Evolutionary conservation across 1,140 invertebrate species (phyloP), one percentile per base, ranked within the genome.

Genomic region (Pseudachorutes palmiensis): DNA sequence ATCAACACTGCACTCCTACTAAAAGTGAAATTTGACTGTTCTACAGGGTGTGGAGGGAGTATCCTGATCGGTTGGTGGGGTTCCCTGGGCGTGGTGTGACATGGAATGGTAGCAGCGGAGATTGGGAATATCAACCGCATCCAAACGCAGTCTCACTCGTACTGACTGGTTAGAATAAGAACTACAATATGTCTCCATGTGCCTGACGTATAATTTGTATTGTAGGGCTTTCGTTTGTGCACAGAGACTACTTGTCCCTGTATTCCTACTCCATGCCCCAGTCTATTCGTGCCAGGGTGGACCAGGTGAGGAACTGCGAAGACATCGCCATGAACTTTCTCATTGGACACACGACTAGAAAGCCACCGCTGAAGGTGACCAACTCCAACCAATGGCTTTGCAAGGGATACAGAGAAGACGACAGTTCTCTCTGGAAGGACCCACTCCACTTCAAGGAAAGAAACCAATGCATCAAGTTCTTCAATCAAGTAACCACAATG

Each of bases 321-420:
- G 97, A 99, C 79, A 96, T 99, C 72, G 97, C 97, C 12, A 98
- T 99, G 95, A 99, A 99, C 78, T 99, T 99, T 80, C 83, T 99
- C 0, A 91, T 99, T 30, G 91, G 95, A 14, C 96, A 99, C 78
- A 83, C 98, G 58, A 98, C 95, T 0, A 83, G 94, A 70, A 92
- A 96, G 80, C 94, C 97, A 22, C 97, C 97, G 0, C 90, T 99
- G 1, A 99, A 99, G 84, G 92, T 94, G 41, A 62, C 36, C 9
- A 19, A 19, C 9, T 9, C 36, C 36, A 24, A 55, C 24, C 51
- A 55, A 5, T 55, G 51, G 77, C 85, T 94, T 28, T 99, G 97
- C 79, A 93, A 93, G 0, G 94, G 93, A 0, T 99, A 97, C 78
- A 92, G 94, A 0, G 90, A 97, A 62, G 94, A 5, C 5, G 24